A percentile compares a stretch with the other conserved stretches of the same genome.
These are phyloP conservation scores for Drosophila santomea DNA, from an alignment of 1,140 invertebrate species.

Conservation along the genomic window DNA sequence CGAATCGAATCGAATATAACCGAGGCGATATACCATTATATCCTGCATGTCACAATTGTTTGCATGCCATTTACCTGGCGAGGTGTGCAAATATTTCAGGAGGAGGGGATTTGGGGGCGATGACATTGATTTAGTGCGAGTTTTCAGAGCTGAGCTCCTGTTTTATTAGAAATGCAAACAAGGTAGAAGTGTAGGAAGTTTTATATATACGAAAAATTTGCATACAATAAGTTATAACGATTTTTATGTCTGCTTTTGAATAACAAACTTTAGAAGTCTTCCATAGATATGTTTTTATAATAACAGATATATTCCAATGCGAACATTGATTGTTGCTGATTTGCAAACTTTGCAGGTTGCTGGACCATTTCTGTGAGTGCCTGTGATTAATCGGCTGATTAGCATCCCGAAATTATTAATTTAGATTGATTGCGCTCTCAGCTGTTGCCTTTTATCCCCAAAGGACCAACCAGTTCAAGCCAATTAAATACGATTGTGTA, in stretches of 20 bases:
- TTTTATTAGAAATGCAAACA: constrained; percentile 25
- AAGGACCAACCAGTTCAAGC: constrained; percentile 27
- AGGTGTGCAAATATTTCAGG: constrained; percentile 30
- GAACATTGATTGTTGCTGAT: constrained; percentile 17
- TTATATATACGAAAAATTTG: neutral
- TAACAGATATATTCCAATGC: constrained; percentile 3
- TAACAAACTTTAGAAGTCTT: too few species aligned
- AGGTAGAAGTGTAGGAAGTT: constrained; percentile 7
- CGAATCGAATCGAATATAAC: constrained; percentile 25
- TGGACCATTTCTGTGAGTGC: constrained; percentile 5
- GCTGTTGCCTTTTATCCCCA: constrained; percentile 25
- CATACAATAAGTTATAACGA: too few species aligned
- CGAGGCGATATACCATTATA: constrained; percentile 41
- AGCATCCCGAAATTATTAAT: constrained; percentile 19
- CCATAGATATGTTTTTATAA: neutral
- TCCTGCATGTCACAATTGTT: constrained; percentile 29
- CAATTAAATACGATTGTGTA: constrained; percentile 35
- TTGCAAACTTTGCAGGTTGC: constrained; percentile 14
- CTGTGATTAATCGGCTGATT: constrained; percentile 42
- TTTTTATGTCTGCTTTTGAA: too few species aligned
- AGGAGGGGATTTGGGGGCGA: neutral
- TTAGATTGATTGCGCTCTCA: constrained; percentile 36
- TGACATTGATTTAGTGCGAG: constrained; percentile 43
- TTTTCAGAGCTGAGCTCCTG: constrained; percentile 4
- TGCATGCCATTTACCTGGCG: constrained; percentile 39